Evolutionary conservation across 1,140 invertebrate genomes (phyloP), one percentile per base, ranked within the genome.

Genomic region (Antheraea mylitta): DNA sequence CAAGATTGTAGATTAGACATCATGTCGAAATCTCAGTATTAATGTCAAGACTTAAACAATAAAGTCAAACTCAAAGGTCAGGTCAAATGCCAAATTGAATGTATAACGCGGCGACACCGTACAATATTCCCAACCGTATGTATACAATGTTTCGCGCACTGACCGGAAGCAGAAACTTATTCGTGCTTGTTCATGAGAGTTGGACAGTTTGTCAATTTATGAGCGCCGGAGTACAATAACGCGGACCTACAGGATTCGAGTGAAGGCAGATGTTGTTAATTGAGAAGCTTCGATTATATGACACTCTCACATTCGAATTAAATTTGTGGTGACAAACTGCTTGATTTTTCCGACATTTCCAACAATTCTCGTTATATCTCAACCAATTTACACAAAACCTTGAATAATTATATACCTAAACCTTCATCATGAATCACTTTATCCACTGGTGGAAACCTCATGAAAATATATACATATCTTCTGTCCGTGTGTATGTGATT

Each of bases 171-270:
- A 81, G 81, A 86, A 90, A 90, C 85, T 89, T 89, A 89, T 87
- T 87, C 86, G 73, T 79, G 76, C 72, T 85, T 86, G 88, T 83
- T 89, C 86, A 85, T 81, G 82, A 82, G 78, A 90, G 84, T 90
- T 90, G 83, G 86, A 87, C 88, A 90, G 79, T 90, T 90, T 90
- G 86, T 90, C 88, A 90, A 90, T 90, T 90, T 90, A 90, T 89
- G 86, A 80, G 81, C 68, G 61, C 78, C 75, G 22, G 76, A 64
- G 78, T 79, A 83, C 82, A 82, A 82, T 80, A 80, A 69, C 70
- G 71, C 67, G 81, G 73, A 73, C 81, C 69, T 64, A 72, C 74
- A 70, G 70, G 70, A 76, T 71, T 74, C 73, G 74, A 77, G 70
- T 82, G 80, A 83, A 84, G 79, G 78, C 78, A 83, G 80, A 86